These are phyloP conservation scores for Tragulus kanchil DNA, from an alignment of 2,113 vertebrate genomes.

Conservation along the genomic window DNA sequence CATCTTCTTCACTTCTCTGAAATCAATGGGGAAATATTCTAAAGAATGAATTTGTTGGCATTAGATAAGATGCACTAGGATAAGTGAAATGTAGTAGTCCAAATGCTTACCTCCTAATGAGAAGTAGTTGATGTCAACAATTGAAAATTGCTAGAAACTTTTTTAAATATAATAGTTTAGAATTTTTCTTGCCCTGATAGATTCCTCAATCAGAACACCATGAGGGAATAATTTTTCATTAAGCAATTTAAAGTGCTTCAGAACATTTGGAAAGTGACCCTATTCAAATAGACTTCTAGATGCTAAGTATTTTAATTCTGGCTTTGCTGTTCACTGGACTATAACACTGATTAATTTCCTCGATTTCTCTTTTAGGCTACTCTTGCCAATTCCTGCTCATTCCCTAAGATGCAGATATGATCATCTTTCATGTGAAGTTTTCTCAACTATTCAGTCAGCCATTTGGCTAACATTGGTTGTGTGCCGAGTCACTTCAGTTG, in stretches of 20 bases:
- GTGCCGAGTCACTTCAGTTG: background rate
- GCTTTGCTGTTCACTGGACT: background rate
- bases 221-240: background rate
- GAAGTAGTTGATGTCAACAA: background rate
- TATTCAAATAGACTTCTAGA: background rate
- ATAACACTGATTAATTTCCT: background rate
- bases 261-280: background rate
- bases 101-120: background rate
- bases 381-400: background rate
- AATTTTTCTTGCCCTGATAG: background rate
- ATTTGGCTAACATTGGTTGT: background rate
- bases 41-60: background rate
- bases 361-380: background rate
- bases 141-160: background rate
- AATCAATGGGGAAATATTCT: background rate
- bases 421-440: background rate
- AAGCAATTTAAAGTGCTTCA: background rate
- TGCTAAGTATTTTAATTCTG: background rate
- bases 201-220: background rate
- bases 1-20: conserved; percentile 27
- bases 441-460: background rate
- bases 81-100: background rate
- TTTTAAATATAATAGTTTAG: background rate
- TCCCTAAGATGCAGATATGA: background rate
- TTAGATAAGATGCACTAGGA: background rate